phyloP scores from a whole-genome alignment of 2,797 vertebrate species.

The Nasua narica region DNA sequence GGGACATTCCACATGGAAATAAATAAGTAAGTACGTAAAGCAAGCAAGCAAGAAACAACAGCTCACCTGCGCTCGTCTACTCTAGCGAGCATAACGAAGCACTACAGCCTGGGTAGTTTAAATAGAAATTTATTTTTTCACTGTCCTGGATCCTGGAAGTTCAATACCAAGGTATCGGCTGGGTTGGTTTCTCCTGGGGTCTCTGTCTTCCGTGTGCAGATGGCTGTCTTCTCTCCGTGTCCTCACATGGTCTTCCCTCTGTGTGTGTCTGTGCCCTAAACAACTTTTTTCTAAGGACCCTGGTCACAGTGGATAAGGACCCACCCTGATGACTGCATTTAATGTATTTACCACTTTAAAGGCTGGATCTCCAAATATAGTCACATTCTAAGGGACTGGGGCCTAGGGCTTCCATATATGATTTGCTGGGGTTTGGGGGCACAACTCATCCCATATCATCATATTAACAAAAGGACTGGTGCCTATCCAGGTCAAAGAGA shows the following conservation, averaged over 20 bases:
- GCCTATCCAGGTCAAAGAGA: not conserved
- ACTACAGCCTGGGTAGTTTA: not conserved
- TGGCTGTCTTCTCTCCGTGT: not conserved
- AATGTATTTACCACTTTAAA: not conserved
- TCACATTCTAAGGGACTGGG: not conserved
- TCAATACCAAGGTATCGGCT: not conserved
- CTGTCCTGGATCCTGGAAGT: not conserved
- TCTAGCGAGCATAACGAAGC: rapidly evolving
- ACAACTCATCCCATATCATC: not conserved
- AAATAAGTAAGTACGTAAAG: rapidly evolving
- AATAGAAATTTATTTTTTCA: not conserved
- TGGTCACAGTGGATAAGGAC: not conserved
- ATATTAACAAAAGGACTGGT: not conserved
- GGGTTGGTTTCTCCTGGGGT: not conserved
- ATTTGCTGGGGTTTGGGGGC: not conserved
- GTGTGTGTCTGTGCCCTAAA: not conserved
- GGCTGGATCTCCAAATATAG: not conserved
- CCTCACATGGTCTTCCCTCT: not conserved
- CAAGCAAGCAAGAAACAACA: too few relatives aligned
- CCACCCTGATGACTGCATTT: not conserved
- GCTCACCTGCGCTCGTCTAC: not conserved
- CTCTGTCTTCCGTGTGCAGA: not conserved
- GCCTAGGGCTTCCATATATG: not conserved
- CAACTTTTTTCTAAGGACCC: not conserved
- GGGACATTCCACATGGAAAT: not conserved